phyloP scores from a whole-genome alignment of 2,113 vertebrate species.

The Taurulus bubalis region DNA sequence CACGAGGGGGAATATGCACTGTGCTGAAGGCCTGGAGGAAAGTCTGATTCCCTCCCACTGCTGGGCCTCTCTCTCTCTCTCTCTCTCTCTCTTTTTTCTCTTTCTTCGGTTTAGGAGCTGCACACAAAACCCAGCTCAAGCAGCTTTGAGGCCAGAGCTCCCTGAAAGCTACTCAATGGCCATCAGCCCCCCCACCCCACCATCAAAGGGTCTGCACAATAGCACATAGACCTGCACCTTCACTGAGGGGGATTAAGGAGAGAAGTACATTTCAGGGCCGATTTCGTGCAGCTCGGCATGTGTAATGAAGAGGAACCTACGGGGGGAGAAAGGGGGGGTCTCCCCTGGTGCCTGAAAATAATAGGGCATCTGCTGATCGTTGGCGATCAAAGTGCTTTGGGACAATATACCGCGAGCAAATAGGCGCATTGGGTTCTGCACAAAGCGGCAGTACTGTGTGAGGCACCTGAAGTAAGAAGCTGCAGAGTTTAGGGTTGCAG shows the following conservation, averaged over 20 bases:
- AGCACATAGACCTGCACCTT: slow-evolving; percentile 57
- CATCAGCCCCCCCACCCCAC: slow-evolving; percentile 13
- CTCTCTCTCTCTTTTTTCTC: slow-evolving; percentile 1
- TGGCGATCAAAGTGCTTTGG: slow-evolving; percentile 51
- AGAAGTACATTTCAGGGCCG: slow-evolving; percentile 40
- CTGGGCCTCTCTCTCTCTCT: slow-evolving; percentile 67
- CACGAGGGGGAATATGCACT: slow-evolving; percentile 52
- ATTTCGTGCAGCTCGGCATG: slow-evolving; percentile 41
- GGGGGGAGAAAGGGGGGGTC: slow-evolving; percentile 17
- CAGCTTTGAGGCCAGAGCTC: slow-evolving; percentile 65
- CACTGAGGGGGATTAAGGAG: slow-evolving; percentile 56
- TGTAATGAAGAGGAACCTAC: slow-evolving; percentile 63
- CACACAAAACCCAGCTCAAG: slow-evolving; percentile 74
- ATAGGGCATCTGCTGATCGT: slow-evolving; percentile 65
- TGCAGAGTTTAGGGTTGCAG: slow-evolving; percentile 35
- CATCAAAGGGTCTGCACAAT: slow-evolving; percentile 75
- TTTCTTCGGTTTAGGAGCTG: slow-evolving; percentile 71
- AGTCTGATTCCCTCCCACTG: slow-evolving; percentile 57
- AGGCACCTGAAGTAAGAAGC: slow-evolving; percentile 35
- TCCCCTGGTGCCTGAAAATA: slow-evolving; percentile 51
- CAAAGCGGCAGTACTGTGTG: slow-evolving; percentile 34
- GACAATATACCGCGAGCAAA: slow-evolving; percentile 6
- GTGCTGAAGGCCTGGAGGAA: slow-evolving; percentile 50
- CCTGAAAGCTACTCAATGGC: slow-evolving; percentile 65
- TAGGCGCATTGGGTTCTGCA: not conserved